Conservation (phyloP, 1,140 invertebrate species). For the Brachionus rubens region DNA sequence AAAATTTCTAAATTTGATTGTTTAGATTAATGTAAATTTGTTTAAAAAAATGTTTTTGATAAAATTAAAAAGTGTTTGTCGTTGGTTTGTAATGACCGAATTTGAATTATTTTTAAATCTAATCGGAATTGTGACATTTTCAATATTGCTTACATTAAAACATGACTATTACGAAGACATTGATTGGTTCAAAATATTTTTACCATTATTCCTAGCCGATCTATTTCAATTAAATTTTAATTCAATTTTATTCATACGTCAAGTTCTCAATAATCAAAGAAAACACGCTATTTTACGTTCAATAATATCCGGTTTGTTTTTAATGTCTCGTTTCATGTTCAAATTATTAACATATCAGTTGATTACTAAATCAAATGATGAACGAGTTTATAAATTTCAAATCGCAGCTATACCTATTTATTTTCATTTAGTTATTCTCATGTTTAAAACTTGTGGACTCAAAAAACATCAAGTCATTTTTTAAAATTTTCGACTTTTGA, state of each 20-base stretch:
- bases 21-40: slow-evolving; percentile 33
- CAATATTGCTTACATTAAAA: slow-evolving; percentile 16
- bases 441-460: slow-evolving; percentile 37
- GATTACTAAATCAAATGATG: not conserved
- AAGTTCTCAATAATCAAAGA: not conserved
- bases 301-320: not conserved
- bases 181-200: slow-evolving; percentile 29
- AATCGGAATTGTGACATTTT: not conserved
- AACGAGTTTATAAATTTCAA: slow-evolving; percentile 16
- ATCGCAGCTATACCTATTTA: slow-evolving; percentile 1
- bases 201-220: slow-evolving; percentile 39
- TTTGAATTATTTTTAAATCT: slow-evolving; percentile 37
- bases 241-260: slow-evolving; percentile 39
- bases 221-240: slow-evolving; percentile 34
- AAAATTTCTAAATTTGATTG: no score
- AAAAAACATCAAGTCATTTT: slow-evolving; percentile 15
- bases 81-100: slow-evolving; percentile 43
- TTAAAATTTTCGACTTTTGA: not conserved
- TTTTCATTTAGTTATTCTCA: slow-evolving; percentile 36
- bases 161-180: not conserved
- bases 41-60: slow-evolving; percentile 45
- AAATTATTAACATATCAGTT: not conserved
- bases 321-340: slow-evolving; percentile 4
- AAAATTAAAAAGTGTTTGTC: slow-evolving; percentile 35
- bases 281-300: not conserved